Evolutionary conservation across 2,888 invertebrate genomes (phyloP).

Genomic region (Napeogenes sylphis): DNA sequence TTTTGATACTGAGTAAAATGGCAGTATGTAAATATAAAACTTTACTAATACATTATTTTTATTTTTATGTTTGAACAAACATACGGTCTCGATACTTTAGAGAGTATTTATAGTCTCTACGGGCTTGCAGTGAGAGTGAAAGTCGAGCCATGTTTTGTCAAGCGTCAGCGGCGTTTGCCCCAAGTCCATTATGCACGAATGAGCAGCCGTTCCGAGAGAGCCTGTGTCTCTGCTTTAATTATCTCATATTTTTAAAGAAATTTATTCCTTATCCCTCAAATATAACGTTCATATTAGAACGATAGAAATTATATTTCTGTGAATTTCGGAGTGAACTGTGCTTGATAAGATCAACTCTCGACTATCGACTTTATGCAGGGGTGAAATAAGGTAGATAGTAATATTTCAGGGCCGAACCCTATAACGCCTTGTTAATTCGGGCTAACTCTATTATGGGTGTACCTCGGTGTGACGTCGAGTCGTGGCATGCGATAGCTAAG

Average conservation of each 20-base stretch:
- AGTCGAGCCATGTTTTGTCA: constrained; percentile 73
- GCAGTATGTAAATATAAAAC: no score
- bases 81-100: constrained; percentile 9
- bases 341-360: constrained; percentile 28
- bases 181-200: constrained; percentile 76
- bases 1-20: no score
- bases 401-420: constrained; percentile 18
- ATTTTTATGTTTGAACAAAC: no score
- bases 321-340: constrained; percentile 47
- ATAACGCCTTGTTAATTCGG: constrained; percentile 42
- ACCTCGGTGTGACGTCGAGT: constrained; percentile 45
- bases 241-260: constrained; percentile 40
- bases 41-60: no score
- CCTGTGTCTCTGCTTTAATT: constrained; percentile 69
- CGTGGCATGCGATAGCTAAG: constrained; percentile 58
- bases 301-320: constrained; percentile 33
- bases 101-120: constrained; percentile 50
- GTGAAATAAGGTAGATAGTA: constrained; percentile 34
- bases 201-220: constrained; percentile 75
- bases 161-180: constrained; percentile 65
- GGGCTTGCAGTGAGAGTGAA: constrained; percentile 70
- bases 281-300: constrained; percentile 46
- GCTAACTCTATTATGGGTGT: constrained; percentile 71
- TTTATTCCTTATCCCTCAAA: constrained; percentile 33
- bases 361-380: constrained; percentile 30